phyloP scores from a whole-genome alignment of 2,797 vertebrate species.

The Xenentodon cancila region DNA sequence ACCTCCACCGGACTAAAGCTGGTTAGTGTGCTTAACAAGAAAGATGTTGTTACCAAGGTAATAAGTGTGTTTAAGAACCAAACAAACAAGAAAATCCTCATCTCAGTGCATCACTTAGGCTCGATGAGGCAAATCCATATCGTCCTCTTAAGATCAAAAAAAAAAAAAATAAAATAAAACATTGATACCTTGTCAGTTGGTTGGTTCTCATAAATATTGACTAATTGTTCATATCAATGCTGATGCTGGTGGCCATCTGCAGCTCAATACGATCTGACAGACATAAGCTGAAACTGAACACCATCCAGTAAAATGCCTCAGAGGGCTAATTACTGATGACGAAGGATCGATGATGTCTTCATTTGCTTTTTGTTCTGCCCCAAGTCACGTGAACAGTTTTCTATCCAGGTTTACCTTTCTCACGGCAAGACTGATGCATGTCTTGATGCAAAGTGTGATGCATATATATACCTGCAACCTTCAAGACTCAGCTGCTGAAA shows the following conservation, averaged over 20 bases:
- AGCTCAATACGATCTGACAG: conserved; percentile 3
- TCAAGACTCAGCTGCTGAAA: too few relatives aligned
- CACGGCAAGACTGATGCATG: too few relatives aligned
- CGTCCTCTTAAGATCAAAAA: conserved; percentile 1
- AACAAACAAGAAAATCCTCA: too few relatives aligned
- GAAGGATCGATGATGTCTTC: background rate
- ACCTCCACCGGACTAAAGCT: too few relatives aligned
- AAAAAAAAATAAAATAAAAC: too few relatives aligned
- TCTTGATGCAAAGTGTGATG: too few relatives aligned
- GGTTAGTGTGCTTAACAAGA: too few relatives aligned
- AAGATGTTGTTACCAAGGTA: too few relatives aligned
- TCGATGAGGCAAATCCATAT: background rate
- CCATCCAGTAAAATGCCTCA: conserved; percentile 3
- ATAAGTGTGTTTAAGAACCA: too few relatives aligned
- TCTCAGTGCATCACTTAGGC: too few relatives aligned
- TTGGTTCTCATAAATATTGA: background rate
- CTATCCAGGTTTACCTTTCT: too few relatives aligned
- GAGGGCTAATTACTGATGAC: conserved; percentile 8
- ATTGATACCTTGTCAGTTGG: conserved; percentile 18
- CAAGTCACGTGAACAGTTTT: background rate
- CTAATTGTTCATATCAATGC: conserved; percentile 10
- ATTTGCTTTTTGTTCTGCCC: background rate
- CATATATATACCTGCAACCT: too few relatives aligned
- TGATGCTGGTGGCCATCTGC: conserved; percentile 13
- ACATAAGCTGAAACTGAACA: conserved; percentile 6